Base-by-base conservation (phyloP, 2,113 vertebrate species). In the Hiodon tergisus region DNA sequence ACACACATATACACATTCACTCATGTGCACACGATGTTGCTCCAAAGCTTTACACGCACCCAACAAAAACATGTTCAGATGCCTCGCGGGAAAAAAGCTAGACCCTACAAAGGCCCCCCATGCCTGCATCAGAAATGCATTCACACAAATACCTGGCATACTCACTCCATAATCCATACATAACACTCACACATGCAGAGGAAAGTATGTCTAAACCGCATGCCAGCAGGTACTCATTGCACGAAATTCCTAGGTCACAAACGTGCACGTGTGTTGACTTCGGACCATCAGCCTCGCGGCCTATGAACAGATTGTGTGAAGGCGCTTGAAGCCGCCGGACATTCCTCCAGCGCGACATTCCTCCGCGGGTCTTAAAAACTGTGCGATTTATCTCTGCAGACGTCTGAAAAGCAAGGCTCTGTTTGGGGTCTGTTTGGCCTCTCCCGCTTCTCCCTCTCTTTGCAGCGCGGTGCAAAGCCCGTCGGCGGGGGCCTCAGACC, bases 61-160 rank as follows among this genome's bases (percentile, higher is more conserved):
- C 81, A 54, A 77, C 14, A 81, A 60, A 77, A 83, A 83, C 84
- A 78, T 79, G 67, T 53, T 11, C 69, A 67, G 31, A 52, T 17
- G 9, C 61, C 31, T 31, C 31, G 31, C 31, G 31, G 31, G 47
- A 16, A 75, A 67, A 67, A 51, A 75, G n/a, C 11, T 54, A 75
- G 17, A 73, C 16, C 54, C 55, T 6, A 66, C 72, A 78, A 76
- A 76, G 55, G 1, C 8, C 9, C 46, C 52, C 9, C 60, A 60
- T 14, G n/a, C 59, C 4, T 60, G 13, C 59, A 14, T 8, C 59
- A 60, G 4, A 60, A 10, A 60, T 14, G n/a, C 3, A 60, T 14
- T 13, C 59, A 60, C 59, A 60, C 59, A 60, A 10, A 60, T 14
- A 60, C 10, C 10, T 57, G 5, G 54, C 54, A 7, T 5, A 57